Conservation (phyloP, 1,140 invertebrate genomes). For the Proales similis region DNA sequence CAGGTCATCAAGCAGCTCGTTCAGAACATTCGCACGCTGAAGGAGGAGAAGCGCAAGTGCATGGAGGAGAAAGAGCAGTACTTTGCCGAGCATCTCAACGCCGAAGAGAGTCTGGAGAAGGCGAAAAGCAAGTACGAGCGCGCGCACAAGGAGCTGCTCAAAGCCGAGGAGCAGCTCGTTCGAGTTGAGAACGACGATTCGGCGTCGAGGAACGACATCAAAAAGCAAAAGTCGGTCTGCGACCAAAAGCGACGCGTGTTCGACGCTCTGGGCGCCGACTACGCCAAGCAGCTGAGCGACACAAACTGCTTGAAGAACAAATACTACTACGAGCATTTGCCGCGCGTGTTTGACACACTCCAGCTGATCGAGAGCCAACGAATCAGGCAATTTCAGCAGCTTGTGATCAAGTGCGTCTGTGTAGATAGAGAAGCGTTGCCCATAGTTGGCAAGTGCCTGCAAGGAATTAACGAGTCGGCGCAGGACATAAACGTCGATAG, state of each 20-base stretch:
- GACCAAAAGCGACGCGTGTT: constrained; percentile 25
- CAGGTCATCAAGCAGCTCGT: background rate
- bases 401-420: background rate
- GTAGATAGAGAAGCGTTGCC: constrained; percentile 24
- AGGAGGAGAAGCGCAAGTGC: constrained; percentile 28
- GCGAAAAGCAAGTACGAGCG: constrained; percentile 12
- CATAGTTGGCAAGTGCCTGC: constrained; percentile 3
- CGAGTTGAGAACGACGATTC: constrained; percentile 35
- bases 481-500: background rate
- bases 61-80: constrained; percentile 18
- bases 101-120: constrained; percentile 24
- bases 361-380: constrained; percentile 11
- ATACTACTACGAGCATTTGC: constrained; percentile 16
- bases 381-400: constrained; percentile 8
- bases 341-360: background rate
- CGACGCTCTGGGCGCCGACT: constrained; percentile 4
- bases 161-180: constrained; percentile 2
- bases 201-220: constrained; percentile 32
- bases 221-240: constrained; percentile 9
- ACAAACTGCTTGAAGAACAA: constrained; percentile 16
- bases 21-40: background rate
- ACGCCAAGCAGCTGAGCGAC: constrained; percentile 30
- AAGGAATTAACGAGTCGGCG: background rate
- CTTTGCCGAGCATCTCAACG: constrained; percentile 11
- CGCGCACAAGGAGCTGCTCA: constrained; percentile 7